Base-by-base conservation (phyloP, 2,113 vertebrate species). In the Pterophyllum scalare region DNA sequence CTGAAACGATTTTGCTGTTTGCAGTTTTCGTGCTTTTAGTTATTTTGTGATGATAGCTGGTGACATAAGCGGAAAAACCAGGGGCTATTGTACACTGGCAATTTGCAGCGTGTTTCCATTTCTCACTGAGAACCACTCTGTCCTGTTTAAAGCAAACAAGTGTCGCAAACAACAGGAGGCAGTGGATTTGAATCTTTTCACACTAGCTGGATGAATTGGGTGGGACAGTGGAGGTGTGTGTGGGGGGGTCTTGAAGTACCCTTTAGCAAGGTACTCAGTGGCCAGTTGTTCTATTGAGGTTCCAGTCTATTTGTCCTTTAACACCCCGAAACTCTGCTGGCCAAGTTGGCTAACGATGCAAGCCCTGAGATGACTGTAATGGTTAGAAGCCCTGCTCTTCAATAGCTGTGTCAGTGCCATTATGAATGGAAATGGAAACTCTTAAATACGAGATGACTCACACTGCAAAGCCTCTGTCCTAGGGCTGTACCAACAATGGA, bases 391-490 rank as follows among this genome's bases (percentile, higher is more conserved):
- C 77, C 65, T 35, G 49, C 59, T 82, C 81, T 26, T 88, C 62
- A 61, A 64, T 82, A 75, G 78, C 78, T 74, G 82, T 70, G 82
- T 88, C 79, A 56, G 61, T 75, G 81, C 60, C 81, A 65, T 90
- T 90, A 77, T 88, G 81, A 90, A 86, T 87, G 84, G 89, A 91
- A 92, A 89, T 89, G 85, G 87, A 91, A 91, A 91, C 88, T 91
- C 87, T 90, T 86, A 79, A 91, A 90, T 76, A 38, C 20, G 26
- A 81, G 81, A 88, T 90, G 88, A 92, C 87, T 91, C 85, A 89
- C 84, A 83, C 13, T 40, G 89, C 79, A 81, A 83, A 84, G 86
- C 67, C 79, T 84, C 85, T 80, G 83, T 91, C 87, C 83, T 72
- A 26, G 77, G 81, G 80, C 92, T 85, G 33, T 49, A 28, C 43